A percentile compares a stretch with the other conserved stretches of the same genome.
phyloP scores from a whole-genome alignment of 1,140 invertebrate genomes.

The Neodiprion pinetum region DNA sequence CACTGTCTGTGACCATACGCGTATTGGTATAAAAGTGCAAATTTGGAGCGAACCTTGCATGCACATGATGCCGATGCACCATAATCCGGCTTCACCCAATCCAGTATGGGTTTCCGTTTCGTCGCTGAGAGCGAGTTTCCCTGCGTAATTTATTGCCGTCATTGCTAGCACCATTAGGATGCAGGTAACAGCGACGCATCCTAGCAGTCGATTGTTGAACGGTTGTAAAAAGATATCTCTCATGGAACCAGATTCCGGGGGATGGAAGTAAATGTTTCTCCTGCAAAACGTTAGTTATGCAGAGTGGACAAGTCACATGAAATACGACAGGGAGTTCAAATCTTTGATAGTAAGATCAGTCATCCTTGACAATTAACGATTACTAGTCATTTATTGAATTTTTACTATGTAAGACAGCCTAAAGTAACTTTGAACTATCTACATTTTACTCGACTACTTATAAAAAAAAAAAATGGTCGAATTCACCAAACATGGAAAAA shows the following conservation, averaged over 20 bases:
- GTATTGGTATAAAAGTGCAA: no score
- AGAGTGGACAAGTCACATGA: neutral
- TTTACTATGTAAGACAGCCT: neutral
- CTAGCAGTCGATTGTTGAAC: constrained; percentile 63
- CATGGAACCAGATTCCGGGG: constrained; percentile 65
- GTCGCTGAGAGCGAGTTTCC: constrained; percentile 43
- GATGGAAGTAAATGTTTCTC: constrained; percentile 70
- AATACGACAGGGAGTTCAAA: neutral
- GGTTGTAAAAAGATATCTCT: constrained; percentile 70
- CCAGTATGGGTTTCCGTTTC: constrained; percentile 50
- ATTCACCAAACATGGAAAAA: no score
- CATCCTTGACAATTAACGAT: neutral
- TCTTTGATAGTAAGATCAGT: neutral
- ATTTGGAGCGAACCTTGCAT: constrained; percentile 63
- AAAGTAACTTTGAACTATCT: no score
- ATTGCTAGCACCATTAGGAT: constrained; percentile 60
- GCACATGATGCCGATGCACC: constrained; percentile 69
- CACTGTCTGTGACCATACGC: no score
- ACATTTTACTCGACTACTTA: no score
- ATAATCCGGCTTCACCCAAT: constrained; percentile 64
- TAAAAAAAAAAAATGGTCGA: no score
- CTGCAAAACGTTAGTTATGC: constrained; percentile 42
- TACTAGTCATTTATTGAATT: neutral
- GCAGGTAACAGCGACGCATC: constrained; percentile 62
- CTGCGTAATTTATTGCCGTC: constrained; percentile 59